These are phyloP conservation scores for Leucozona laternaria DNA, from an alignment of 2,888 invertebrate genomes.

Conservation along the genomic window DNA sequence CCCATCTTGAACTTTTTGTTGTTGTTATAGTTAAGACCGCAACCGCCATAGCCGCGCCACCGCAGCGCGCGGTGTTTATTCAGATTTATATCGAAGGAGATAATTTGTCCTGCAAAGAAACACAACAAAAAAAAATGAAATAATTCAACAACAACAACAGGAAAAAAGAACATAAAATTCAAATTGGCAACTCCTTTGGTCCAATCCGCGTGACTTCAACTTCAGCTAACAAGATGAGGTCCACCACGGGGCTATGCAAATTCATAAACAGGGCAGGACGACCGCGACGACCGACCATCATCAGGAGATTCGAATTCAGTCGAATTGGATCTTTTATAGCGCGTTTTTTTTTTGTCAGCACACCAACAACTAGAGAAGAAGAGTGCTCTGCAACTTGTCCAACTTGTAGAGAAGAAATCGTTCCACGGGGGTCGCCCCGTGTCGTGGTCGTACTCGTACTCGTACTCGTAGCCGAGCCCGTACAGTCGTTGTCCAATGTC, in stretches of 20 bases:
- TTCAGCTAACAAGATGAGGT: conserved; percentile 51
- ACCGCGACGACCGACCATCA: not conserved
- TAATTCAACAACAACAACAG: conserved; percentile 47
- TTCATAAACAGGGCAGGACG: conserved; percentile 49
- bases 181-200: conserved; percentile 71
- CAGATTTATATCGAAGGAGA: conserved; percentile 76
- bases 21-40: conserved; percentile 31
- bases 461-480: not conserved
- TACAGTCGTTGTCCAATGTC: conserved; percentile 22
- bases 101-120: conserved; percentile 69
- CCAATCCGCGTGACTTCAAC: conserved; percentile 40
- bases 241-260: conserved; percentile 62
- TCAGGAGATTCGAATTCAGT: conserved; percentile 32
- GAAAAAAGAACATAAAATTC: conserved; percentile 50
- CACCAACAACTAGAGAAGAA: conserved; percentile 16
- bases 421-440: conserved; percentile 43
- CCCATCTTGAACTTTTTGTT: conserved; percentile 61
- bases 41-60: not conserved
- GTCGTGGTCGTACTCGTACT: conserved; percentile 35
- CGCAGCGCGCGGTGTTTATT: conserved; percentile 67
- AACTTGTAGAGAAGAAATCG: conserved; percentile 44
- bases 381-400: conserved; percentile 64
- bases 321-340: conserved; percentile 60
- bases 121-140: conserved; percentile 17
- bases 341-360: not conserved